phyloP scores from a whole-genome alignment of 2,888 invertebrate species.

The Agonum fuliginosum region DNA sequence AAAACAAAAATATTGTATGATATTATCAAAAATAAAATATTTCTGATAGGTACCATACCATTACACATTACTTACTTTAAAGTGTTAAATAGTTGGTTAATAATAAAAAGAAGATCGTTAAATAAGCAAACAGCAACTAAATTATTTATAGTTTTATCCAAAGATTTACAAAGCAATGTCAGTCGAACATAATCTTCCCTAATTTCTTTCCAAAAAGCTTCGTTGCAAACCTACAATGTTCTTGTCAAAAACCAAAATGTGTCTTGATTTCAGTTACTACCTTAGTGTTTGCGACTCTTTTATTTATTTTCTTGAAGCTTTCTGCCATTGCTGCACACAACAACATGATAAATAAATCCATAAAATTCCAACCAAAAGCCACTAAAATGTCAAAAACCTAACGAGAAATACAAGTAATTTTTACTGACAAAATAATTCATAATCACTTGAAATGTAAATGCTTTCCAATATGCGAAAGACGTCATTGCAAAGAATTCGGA shows the following conservation, averaged over 20 bases:
- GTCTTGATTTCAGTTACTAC: no score
- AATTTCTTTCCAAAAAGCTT: slow-evolving; percentile 80
- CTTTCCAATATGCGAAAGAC: slow-evolving; percentile 74
- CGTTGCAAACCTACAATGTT: slow-evolving; percentile 64
- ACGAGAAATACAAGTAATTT: not conserved
- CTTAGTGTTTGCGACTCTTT: slow-evolving; percentile 11
- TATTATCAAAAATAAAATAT: no score
- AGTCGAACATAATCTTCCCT: slow-evolving; percentile 80
- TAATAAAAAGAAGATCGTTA: slow-evolving; percentile 84
- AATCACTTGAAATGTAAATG: slow-evolving; percentile 69
- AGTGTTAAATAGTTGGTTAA: slow-evolving; percentile 82
- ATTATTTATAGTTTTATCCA: slow-evolving; percentile 79
- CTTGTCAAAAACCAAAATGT: no score
- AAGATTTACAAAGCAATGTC: slow-evolving; percentile 76
- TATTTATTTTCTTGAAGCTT: slow-evolving; percentile 74
- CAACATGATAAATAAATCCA: slow-evolving; percentile 81
- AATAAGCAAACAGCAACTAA: slow-evolving; percentile 81
- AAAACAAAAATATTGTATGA: no score
- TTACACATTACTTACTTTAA: no score
- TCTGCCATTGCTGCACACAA: slow-evolving; percentile 80
- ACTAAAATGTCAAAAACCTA: slow-evolving; percentile 74
- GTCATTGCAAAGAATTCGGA: slow-evolving; percentile 75
- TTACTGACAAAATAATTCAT: no score
- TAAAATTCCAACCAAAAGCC: slow-evolving; percentile 82
- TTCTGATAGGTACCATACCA: no score